Base-by-base conservation (phyloP, 2,113 vertebrate genomes). In the Solea solea region DNA sequence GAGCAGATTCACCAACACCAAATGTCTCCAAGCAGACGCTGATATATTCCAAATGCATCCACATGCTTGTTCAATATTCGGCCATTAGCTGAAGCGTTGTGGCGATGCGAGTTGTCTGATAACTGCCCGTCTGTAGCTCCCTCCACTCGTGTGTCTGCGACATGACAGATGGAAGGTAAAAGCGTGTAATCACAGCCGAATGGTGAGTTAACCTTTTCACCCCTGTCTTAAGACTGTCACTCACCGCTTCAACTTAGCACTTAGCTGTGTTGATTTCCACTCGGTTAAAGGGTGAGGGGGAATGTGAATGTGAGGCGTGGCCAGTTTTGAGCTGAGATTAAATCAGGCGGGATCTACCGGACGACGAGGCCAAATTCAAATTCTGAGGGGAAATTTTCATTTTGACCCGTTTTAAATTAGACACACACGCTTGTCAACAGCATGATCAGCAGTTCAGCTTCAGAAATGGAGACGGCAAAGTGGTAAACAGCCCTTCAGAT, bases 191-290 rank as follows among this genome's bases (percentile, higher is more conserved):
- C 82, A 88, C 28, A 62, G 40, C 2, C 84, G 79, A 89, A 88
- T 75, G 75, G 73, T 41, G 73, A 78, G 64, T 88, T 88, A 88
- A 89, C 87, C 81, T 78, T 2, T 78, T 81, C 69, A 74, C 81
- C 79, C 60, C 16, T 44, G 51, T 53, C 74, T 76, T 57, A 66
- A 71, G 52, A 16, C 68, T 59, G 70, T 68, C 78, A 66, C 39
- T 80, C 80, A 41, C 4, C 0, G 25, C 61, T 44, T 76, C 72
- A 39, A 6, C 51, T 72, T 21, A 59, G 63, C 52, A 65, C 69
- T 82, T 73, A 72, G 78, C 61, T 61, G 69, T 39, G 59, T 52
- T 65, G 74, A 62, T 80, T 83, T 84, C 44, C 56, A 69, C 34
- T 52, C 45, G 0, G 34, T 58, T 59, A 64, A 50, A 42, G 5